Base-by-base conservation (phyloP, 2,113 vertebrate genomes). In the Engystomops pustulosus region DNA sequence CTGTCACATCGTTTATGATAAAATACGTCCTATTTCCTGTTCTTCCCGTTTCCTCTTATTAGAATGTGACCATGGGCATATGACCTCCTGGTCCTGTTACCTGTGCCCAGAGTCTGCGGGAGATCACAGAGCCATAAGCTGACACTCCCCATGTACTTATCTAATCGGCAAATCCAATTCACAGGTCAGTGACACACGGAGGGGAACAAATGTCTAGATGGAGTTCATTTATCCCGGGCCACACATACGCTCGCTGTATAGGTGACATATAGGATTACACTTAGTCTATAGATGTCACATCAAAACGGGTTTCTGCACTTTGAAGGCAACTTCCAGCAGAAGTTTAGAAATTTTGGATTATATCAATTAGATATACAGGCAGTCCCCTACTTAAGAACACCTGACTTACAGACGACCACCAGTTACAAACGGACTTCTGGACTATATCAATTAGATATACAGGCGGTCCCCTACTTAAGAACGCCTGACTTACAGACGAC, bases 1-100 rank as follows among this genome's bases (percentile, higher is more conserved):
- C 97, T 96, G 94, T 94, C 94, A 93, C 95, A 94, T 95, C 94
- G 90, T 95, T 95, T 93, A 87, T 90, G 93, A 97, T 95, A 96
- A 96, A 97, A 96, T 93, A 94, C 93, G 94, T 92, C 94, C 93
- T 95, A 97, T 98, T 98, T 96, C 95, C 96, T 95, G 91, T 86
- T 84, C 88, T 90, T 90, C 88, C 91, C 88, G 89, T 89, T 49
- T 88, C 89, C 86, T 89, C 75, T 90, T 89, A 36, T 68, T 84
- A 1, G 79, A 88, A 88, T 85, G 88, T 87, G 60, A 85, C 81
- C 27, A 72, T 90, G 90, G 89, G 89, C 77, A 67, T 12, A 0
- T 51, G 90, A 86, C 89, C 85, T 84, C 3, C 77, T 71, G 53
- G 83, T 87, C 82, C 80, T 32, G 93, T 94, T 95, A 93, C 92